Evolutionary conservation across 2,113 vertebrate species (phyloP).

Genomic region (Hypanus sabinus): DNA sequence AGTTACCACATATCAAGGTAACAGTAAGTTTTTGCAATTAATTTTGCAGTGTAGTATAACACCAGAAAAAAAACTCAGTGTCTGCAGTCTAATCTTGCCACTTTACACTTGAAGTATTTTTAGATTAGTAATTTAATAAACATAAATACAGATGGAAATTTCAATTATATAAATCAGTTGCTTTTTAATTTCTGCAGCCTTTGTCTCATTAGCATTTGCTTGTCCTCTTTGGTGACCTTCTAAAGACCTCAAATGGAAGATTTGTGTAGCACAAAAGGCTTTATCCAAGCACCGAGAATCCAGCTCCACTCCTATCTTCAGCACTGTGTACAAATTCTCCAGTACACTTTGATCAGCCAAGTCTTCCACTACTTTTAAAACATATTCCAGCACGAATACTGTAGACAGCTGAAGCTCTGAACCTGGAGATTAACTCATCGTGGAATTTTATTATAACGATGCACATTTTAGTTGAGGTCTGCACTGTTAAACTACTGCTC

Average conservation of each 20-base stretch:
- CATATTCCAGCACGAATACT: neutral
- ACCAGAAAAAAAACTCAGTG: neutral
- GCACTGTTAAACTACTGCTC: neutral
- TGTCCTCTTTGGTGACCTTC: neutral
- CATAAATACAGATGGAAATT: neutral
- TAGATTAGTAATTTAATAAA: neutral
- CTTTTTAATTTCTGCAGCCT: neutral
- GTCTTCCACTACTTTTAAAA: neutral
- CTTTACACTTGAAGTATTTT: neutral
- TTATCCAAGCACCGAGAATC: neutral
- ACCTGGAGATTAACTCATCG: neutral
- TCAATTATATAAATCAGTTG: neutral
- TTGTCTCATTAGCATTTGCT: neutral
- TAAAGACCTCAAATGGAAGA: neutral
- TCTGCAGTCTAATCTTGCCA: neutral
- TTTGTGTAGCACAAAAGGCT: neutral
- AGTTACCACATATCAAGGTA: neutral
- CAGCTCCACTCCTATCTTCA: neutral
- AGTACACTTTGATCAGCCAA: neutral
- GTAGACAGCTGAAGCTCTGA: neutral
- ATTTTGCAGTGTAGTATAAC: neutral
- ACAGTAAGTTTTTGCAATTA: neutral
- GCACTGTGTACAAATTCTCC: too few relatives aligned
- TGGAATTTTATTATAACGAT: neutral
- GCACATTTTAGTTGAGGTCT: neutral